Conservation (phyloP, 2,888 invertebrate species). For the Notodonta ziczac region DNA sequence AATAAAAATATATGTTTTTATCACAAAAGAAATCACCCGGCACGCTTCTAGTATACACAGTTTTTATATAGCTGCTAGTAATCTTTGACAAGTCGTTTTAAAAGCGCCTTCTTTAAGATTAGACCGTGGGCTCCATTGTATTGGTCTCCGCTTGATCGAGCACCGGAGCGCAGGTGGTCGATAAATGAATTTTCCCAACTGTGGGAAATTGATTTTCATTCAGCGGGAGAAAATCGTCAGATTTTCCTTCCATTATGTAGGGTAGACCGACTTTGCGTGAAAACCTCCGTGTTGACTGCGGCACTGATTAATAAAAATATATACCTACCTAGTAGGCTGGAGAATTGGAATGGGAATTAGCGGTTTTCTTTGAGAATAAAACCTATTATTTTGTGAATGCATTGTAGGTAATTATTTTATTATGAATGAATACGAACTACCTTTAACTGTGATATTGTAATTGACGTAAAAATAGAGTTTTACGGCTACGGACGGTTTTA, state of each 20-base stretch:
- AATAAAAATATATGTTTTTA: slow-evolving; percentile 31
- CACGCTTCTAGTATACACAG: slow-evolving; percentile 31
- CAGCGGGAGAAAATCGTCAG: slow-evolving; percentile 50
- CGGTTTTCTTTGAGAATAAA: background rate
- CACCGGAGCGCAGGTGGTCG: slow-evolving; percentile 64
- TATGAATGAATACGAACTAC: no score
- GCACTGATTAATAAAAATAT: slow-evolving; percentile 28
- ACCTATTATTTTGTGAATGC: background rate
- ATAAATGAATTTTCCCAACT: slow-evolving; percentile 64
- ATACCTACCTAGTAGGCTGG: background rate
- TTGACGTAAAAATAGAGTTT: no score
- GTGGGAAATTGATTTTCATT: slow-evolving; percentile 68
- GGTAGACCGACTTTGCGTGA: slow-evolving; percentile 35
- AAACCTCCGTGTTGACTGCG: slow-evolving; percentile 27
- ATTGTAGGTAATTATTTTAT: no score
- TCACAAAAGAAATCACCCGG: slow-evolving; percentile 32
- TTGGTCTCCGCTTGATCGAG: slow-evolving; percentile 59
- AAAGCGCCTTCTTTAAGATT: slow-evolving; percentile 58
- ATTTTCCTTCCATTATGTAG: slow-evolving; percentile 48
- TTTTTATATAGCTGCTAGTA: slow-evolving; percentile 40
- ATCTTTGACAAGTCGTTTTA: slow-evolving; percentile 55
- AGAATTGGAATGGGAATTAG: background rate
- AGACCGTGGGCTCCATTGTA: slow-evolving; percentile 55
- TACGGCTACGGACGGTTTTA: no score
- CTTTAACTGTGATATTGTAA: no score